Base-by-base conservation (phyloP, 2,888 invertebrate species). In the Podotricha telesiphe region DNA sequence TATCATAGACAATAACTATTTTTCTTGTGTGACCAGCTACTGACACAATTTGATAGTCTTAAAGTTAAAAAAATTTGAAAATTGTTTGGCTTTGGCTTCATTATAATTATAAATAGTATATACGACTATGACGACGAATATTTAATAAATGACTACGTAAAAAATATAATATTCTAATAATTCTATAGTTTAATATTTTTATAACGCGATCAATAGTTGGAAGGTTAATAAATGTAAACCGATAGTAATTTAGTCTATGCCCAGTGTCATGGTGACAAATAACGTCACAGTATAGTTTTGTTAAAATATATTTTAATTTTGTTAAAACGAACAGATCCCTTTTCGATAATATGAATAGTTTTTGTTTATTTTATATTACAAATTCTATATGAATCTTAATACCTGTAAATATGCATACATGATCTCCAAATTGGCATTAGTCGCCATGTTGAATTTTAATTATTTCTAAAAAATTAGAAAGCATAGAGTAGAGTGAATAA, bases 1-100 rank as follows among this genome's bases (percentile, higher is more conserved):
- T 83, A 79, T 79, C 90, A 90, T 88, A 90, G 91, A 91, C 86
- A 61, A 45, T 6, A n/a, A 22, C n/a, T 11, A n/a, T 59, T 45
- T 45, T 59, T 10, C 4, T n/a, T 11, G 20, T 58, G 53, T 45
- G 20, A 59, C 42, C 42, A 59, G 5, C 10, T 42, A 59, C 1
- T 59, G 22, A 59, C 11, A 45, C n/a, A 15, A 48, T 10, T 11
- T 55, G 11, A 19, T 55, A 13, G 10, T 5, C 17, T 17, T 17
- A 8, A 11, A 55, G 17, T 22, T 22, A 22, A 0, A 53, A 28
- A 28, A 53, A 53, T 53, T 10, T 4, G 28, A n/a, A n/a, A 7
- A 22, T 51, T 15, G 15, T 51, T 7, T 51, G 0, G 13, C n/a
- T n/a, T n/a, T 13, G 15, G 22, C 34, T 53, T 34, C 17, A 28